phyloP scores from a whole-genome alignment of 2,797 vertebrate species.

The Bradypus variegatus region DNA sequence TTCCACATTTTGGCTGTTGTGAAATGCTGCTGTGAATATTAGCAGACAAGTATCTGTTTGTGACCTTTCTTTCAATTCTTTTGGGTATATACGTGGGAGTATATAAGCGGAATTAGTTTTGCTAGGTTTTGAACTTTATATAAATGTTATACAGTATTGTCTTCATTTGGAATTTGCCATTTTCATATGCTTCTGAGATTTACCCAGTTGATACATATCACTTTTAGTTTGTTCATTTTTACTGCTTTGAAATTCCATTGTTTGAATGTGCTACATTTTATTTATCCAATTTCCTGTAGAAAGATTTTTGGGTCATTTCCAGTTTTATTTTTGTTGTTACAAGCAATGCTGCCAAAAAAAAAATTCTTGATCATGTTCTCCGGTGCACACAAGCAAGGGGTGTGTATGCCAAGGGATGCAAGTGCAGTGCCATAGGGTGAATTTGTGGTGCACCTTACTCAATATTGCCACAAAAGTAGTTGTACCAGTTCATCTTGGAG shows the following conservation, averaged over 20 bases:
- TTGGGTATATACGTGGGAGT: no score
- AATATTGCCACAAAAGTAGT: neutral
- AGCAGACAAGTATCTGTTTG: no score
- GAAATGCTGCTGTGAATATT: no score
- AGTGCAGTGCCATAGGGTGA: neutral
- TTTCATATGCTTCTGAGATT: neutral
- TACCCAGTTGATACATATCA: neutral
- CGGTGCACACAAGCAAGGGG: neutral
- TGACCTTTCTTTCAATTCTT: no score
- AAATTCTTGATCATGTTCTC: neutral
- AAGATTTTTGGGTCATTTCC: neutral
- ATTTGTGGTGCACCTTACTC: neutral
- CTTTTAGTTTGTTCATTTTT: neutral
- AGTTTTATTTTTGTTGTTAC: neutral
- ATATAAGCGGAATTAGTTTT: neutral
- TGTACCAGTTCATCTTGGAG: neutral
- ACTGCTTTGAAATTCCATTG: neutral
- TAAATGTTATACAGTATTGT: no score
- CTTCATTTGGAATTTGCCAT: neutral
- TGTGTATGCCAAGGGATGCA: neutral
- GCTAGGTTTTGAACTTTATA: neutral
- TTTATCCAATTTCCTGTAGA: neutral
- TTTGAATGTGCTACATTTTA: neutral
- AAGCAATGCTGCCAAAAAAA: neutral
- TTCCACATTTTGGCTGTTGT: no score